Base-by-base conservation (phyloP, 1,140 invertebrate genomes). In the Drosophila cardini region DNA sequence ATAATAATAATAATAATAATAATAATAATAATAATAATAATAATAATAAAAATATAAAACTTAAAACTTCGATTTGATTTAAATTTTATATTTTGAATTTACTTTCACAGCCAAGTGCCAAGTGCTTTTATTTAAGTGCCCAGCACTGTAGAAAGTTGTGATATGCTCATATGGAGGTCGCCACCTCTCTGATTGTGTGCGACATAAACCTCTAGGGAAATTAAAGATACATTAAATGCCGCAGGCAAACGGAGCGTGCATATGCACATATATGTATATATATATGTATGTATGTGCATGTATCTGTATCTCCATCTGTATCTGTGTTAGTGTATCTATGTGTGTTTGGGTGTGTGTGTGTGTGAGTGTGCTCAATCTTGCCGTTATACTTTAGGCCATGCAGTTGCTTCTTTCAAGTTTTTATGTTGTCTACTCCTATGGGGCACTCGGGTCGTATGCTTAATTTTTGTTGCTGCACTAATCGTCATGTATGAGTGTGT, bases 141-240 rank as follows among this genome's bases (percentile, higher is more conserved):
- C 18, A 36, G 72, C 58, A 50, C 38, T 68, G 32, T 76, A 36
- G 53, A 30, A 52, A 40, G 38, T 46, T 78, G 58, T 62, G 45
- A 55, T 72, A 50, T 78, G 53, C 43, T 45, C 58, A 46, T 36
- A 64, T 53, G 42, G 34, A 38, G 64, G 45, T 72, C 16, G 57
- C 80, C 73, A 61, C 30, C 61, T 80, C 80, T 76, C 57, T 87
- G 84, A 83, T 87, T 87, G 82, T 87, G 79, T 87, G 76, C 72
- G 72, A 83, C 77, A 89, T 68, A 68, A 89, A 80, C 80, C 84
- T 84, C 84, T 75, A 68, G 84, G 84, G 84, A 89, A 89, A 89
- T 89, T 89, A 87, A 87, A 87, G 84, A 87, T 89, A 87, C 84
- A 87, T 87, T 87, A 89, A 89, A 89, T 89, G 76, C 53, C 73